Conservation (phyloP, 2,797 vertebrate genomes). For the Coluber constrictor region DNA sequence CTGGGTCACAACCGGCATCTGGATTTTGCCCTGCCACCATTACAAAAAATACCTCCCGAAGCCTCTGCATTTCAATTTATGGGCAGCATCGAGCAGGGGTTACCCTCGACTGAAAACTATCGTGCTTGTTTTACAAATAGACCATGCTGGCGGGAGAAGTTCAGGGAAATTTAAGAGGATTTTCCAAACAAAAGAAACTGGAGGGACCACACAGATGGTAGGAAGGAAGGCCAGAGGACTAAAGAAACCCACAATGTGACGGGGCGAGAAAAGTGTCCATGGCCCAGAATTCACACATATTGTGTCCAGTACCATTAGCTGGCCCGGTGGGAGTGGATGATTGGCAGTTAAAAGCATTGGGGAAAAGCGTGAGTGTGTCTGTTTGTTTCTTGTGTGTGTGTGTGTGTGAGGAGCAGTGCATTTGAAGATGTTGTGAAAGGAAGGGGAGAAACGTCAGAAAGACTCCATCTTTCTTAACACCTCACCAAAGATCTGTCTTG, state of each 20-base stretch:
- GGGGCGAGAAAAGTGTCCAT: conserved; percentile 65
- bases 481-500: conserved; percentile 55
- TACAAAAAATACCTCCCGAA: conserved; percentile 51
- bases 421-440: conserved; percentile 60
- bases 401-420: conserved; percentile 39
- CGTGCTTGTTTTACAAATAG: conserved; percentile 75
- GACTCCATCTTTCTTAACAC: conserved; percentile 29
- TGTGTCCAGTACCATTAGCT: conserved; percentile 77
- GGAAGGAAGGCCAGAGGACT: conserved; percentile 68
- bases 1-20: not conserved
- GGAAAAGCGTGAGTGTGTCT: conserved; percentile 48
- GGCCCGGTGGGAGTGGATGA: conserved; percentile 63
- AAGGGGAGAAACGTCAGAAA: conserved; percentile 53
- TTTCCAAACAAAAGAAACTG: conserved; percentile 74
- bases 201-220: conserved; percentile 70
- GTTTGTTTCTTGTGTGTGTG: conserved; percentile 25
- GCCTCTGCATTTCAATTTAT: conserved; percentile 67
- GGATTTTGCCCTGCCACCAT: conserved; percentile 50
- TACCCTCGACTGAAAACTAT: conserved; percentile 46
- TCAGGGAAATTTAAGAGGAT: conserved; percentile 75
- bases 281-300: conserved; percentile 64
- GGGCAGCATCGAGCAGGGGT: conserved; percentile 50
- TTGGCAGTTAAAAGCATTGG: conserved; percentile 55
- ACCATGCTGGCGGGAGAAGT: conserved; percentile 73
- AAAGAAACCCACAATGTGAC: conserved; percentile 70